These are phyloP conservation scores for Myotis davidii DNA, from an alignment of 2,113 vertebrate genomes.

Conservation along the genomic window DNA sequence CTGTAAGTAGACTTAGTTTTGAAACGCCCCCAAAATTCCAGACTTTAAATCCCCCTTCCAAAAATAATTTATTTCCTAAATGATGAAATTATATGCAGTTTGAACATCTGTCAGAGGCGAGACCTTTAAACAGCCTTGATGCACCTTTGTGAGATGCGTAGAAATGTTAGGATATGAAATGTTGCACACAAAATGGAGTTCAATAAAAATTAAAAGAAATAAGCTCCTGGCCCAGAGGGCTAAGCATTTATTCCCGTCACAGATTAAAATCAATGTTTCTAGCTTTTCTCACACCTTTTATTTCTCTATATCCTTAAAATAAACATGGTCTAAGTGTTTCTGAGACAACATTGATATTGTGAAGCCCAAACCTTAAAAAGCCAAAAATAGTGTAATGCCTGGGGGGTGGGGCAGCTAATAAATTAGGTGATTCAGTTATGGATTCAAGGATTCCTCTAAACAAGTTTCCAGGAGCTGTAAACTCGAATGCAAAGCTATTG, in stretches of 20 bases:
- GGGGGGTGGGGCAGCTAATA: accelerated
- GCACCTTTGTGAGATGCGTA: neutral
- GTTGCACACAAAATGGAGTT: neutral
- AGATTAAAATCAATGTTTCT: neutral
- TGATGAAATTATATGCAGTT: neutral
- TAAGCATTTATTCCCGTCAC: neutral
- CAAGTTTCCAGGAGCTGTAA: neutral
- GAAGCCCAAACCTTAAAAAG: neutral
- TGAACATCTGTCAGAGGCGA: neutral
- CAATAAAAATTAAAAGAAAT: neutral
- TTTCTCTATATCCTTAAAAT: neutral
- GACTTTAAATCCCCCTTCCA: neutral
- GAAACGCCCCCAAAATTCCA: neutral
- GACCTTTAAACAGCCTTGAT: neutral
- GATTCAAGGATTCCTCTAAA: neutral
- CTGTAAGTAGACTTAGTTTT: neutral
- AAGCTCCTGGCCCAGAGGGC: neutral
- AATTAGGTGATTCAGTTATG: neutral
- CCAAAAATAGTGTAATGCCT: neutral
- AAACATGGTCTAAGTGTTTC: neutral
- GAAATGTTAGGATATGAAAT: neutral
- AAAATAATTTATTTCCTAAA: neutral
- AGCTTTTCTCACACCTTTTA: neutral
- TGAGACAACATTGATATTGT: neutral
- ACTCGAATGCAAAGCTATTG: neutral